Evolutionary conservation across 1,140 invertebrate species (phyloP), one percentile per base, ranked within the genome.

Genomic region (Chymomyza costata): DNA sequence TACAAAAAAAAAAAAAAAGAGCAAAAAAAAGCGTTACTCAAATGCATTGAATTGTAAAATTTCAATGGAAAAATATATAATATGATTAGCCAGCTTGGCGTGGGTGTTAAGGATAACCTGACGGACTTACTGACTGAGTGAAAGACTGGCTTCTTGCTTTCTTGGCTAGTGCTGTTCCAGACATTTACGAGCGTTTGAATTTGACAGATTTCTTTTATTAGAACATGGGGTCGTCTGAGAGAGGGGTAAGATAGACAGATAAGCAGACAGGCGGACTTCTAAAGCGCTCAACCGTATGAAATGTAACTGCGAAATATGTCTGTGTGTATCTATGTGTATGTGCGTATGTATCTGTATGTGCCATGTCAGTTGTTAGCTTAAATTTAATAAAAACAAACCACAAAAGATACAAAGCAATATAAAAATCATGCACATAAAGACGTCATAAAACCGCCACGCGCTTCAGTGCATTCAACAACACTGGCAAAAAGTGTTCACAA

Each of bases 171-270:
- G n/a, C 41, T 80, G 65, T 53, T 53, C 40, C 60, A 73, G 73
- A 80, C 73, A 68, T 80, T 80, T 80, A 80, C 73, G 74, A 80
- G 64, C 73, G 60, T 59, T 80, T 80, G 74, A 80, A 67, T 80
- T 80, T 80, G 73, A 80, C 73, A 80, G 73, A 80, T 80, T 73
- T 80, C 73, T 80, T 80, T 78, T 78, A 78, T 78, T 78, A 71
- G 48, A 78, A 47, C 71, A n/a, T n/a, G n/a, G n/a, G n/a, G n/a
- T n/a, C n/a, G n/a, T n/a, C n/a, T n/a, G n/a, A n/a, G n/a, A n/a
- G n/a, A n/a, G n/a, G n/a, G n/a, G n/a, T n/a, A n/a, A n/a, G 58
- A 78, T 66, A 78, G 62, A 59, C 63, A 78, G 62, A 48, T 53
- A 65, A 56, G 56, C 61, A 54, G 48, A 64, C 59, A 65, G 53